A percentile compares a stretch with the other conserved stretches of the same genome.
Evolutionary conservation across 1,140 invertebrate genomes (phyloP).

Genomic region (Drosophila rhopaloa): DNA sequence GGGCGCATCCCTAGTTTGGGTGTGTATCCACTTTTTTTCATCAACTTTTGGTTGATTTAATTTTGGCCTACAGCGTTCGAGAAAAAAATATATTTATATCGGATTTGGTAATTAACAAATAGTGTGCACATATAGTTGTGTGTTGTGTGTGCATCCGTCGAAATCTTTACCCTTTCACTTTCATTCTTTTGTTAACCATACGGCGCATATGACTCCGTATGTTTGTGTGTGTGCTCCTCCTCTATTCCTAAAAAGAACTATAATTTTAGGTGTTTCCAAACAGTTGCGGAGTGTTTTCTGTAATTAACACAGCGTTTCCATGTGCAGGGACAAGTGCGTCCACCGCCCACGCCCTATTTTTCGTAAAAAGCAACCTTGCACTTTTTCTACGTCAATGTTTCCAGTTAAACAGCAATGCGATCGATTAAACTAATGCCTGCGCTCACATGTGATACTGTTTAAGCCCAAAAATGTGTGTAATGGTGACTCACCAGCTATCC

Average conservation of each 20-base stretch:
- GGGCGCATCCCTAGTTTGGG: constrained; percentile 61
- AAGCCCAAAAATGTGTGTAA: constrained; percentile 10
- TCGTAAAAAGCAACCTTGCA: constrained; percentile 22
- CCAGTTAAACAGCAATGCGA: constrained; percentile 45
- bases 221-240: constrained; percentile 16
- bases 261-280: constrained; percentile 31
- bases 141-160: constrained; percentile 63
- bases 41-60: constrained; percentile 32
- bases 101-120: constrained; percentile 64
- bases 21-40: constrained; percentile 73
- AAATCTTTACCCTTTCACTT: constrained; percentile 12
- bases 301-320: not conserved
- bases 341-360: not conserved
- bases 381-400: constrained; percentile 41
- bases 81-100: constrained; percentile 17
- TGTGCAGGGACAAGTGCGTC: not conserved
- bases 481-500: constrained; percentile 35
- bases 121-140: constrained; percentile 35
- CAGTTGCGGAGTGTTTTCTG: constrained; percentile 4
- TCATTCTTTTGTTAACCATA: not conserved
- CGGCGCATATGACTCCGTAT: constrained; percentile 18
- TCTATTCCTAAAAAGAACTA: constrained; percentile 18
- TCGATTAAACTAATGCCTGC: constrained; percentile 37
- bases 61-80: constrained; percentile 34
- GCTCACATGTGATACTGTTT: constrained; percentile 4